Conservation (phyloP, 2,888 invertebrate genomes). For the Dryomyza anilis region DNA sequence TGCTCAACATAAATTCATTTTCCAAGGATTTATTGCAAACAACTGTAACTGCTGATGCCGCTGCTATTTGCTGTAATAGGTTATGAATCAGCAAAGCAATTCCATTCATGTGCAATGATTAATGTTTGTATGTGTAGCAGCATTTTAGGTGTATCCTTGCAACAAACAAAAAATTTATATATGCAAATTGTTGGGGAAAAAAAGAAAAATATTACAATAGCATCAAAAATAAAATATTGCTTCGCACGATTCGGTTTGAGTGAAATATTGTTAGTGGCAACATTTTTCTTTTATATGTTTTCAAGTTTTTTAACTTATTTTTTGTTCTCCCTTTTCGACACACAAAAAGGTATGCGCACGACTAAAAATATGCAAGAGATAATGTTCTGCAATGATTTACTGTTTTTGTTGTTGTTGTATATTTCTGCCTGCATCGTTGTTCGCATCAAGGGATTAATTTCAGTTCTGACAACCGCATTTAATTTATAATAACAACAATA, state of each 20-base stretch:
- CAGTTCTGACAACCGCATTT: too few relatives aligned
- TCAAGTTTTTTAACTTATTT: too few relatives aligned
- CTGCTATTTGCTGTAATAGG: slow-evolving; percentile 3
- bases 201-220: not conserved
- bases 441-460: too few relatives aligned
- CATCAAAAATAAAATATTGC: not conserved
- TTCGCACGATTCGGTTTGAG: slow-evolving; percentile 22
- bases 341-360: not conserved
- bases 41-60: too few relatives aligned
- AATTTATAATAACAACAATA: too few relatives aligned
- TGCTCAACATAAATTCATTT: slow-evolving; percentile 23
- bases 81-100: slow-evolving; percentile 25
- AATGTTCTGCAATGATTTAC: too few relatives aligned
- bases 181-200: too few relatives aligned
- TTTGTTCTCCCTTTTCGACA: not conserved
- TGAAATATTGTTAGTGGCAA: slow-evolving; percentile 13
- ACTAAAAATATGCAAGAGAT: slow-evolving; percentile 14
- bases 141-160: slow-evolving; percentile 23
- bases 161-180: too few relatives aligned
- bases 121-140: slow-evolving; percentile 27
- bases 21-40: not conserved
- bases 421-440: too few relatives aligned
- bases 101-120: slow-evolving; percentile 24
- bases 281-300: not conserved
- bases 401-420: too few relatives aligned